Evolutionary conservation across 2,888 invertebrate species (phyloP).

Genomic region (Luperina nickerlii): DNA sequence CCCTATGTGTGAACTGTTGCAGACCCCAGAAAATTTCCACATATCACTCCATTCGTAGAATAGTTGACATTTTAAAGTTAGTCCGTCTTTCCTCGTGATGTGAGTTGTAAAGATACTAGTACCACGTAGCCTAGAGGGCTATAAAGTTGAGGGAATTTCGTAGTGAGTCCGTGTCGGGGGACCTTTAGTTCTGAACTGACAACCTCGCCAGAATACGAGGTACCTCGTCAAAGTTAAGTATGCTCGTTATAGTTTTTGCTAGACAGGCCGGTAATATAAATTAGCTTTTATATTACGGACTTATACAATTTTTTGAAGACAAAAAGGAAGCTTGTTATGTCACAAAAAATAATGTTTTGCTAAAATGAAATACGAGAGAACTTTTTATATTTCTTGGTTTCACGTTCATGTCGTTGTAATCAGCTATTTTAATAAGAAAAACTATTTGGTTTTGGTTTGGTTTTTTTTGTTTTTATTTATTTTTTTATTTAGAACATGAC

Average conservation of each 20-base stretch:
- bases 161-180: conserved; percentile 53
- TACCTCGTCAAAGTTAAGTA: conserved; percentile 39
- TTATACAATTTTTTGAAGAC: background rate
- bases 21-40: conserved; percentile 27
- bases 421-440: background rate
- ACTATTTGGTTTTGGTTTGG: background rate
- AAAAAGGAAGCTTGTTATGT: background rate
- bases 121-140: conserved; percentile 50
- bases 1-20: conserved; percentile 12
- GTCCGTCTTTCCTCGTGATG: conserved; percentile 39
- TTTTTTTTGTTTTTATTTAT: no score
- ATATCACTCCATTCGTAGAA: conserved; percentile 42
- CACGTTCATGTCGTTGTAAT: background rate
- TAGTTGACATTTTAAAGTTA: conserved; percentile 56
- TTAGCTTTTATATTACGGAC: background rate
- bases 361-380: background rate
- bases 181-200: conserved; percentile 62
- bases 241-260: conserved; percentile 37
- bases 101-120: conserved; percentile 62
- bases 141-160: conserved; percentile 64
- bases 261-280: conserved; percentile 25
- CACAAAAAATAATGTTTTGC: background rate
- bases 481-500: background rate
- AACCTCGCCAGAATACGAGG: conserved; percentile 51
- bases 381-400: background rate